These are phyloP conservation scores for Halichoeres trimaculatus DNA, from an alignment of 2,113 vertebrate species.

Conservation along the genomic window DNA sequence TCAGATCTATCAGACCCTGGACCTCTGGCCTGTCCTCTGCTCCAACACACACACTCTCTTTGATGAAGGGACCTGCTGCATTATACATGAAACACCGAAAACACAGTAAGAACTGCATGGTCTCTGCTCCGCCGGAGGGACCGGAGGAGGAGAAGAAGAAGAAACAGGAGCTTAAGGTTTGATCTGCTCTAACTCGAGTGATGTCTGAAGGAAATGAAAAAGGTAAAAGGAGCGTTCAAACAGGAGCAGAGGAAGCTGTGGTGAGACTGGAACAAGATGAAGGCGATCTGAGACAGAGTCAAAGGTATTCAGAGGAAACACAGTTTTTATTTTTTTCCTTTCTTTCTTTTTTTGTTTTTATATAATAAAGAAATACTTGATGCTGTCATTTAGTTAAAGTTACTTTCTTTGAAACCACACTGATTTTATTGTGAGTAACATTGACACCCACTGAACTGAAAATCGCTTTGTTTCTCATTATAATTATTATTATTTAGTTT, in stretches of 20 bases:
- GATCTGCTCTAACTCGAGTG: conserved; percentile 4
- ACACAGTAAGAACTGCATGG: conserved; percentile 28
- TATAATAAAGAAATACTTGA: too few species aligned
- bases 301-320: background rate
- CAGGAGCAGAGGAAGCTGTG: background rate
- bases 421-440: too few species aligned
- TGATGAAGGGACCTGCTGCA: conserved; percentile 59
- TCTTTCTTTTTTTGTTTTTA: background rate
- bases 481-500: too few species aligned
- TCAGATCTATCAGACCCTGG: conserved; percentile 20
- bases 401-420: too few species aligned
- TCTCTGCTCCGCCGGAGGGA: conserved; percentile 10
- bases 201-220: conserved; percentile 7
- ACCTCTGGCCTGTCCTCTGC: conserved; percentile 39
- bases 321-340: background rate
- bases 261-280: background rate
- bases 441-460: too few species aligned
- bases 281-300: background rate
- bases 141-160: conserved; percentile 21
- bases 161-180: conserved; percentile 13
- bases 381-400: too few species aligned
- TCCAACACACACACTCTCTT: conserved; percentile 36
- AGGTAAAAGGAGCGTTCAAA: background rate
- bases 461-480: too few species aligned
- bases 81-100: conserved; percentile 63